Conservation (phyloP, 2,888 invertebrate species). For the Brachypterus glaber region DNA sequence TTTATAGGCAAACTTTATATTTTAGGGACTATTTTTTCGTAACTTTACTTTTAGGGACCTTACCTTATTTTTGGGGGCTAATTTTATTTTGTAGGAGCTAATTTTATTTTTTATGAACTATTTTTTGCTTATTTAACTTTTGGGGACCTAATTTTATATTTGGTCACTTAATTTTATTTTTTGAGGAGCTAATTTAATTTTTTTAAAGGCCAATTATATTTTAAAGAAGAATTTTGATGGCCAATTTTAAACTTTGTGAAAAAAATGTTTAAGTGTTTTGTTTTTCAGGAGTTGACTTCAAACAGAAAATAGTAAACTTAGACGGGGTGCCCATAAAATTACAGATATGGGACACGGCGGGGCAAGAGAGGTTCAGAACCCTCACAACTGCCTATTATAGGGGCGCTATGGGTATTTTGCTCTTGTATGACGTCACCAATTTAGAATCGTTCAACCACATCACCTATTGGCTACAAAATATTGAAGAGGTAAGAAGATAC, state of each 20-base stretch:
- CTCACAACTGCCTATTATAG: conserved; percentile 82
- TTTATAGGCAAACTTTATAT: no score
- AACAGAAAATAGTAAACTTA: conserved; percentile 79
- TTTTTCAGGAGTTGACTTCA: conserved; percentile 74
- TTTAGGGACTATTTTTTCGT: no score
- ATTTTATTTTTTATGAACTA: no score
- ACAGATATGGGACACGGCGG: conserved; percentile 85
- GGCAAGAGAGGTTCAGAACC: conserved; percentile 63
- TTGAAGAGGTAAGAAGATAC: conserved; percentile 61
- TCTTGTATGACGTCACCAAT: conserved; percentile 87
- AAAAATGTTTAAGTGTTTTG: conserved; percentile 11
- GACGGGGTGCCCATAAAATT: conserved; percentile 78
- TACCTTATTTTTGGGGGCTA: no score
- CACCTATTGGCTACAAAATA: conserved; percentile 83
- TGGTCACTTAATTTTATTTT: no score
- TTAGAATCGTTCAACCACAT: conserved; percentile 84
- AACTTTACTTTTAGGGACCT: no score
- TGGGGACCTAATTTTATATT: neutral
- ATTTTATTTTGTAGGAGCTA: no score
- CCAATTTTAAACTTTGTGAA: neutral
- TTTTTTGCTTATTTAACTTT: no score
- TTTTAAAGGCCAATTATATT: no score
- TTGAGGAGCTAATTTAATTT: no score
- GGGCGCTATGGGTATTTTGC: conserved; percentile 83
- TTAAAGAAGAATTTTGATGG: no score